Percentiles rank a stretch among this genome's conserved stretches.
Evolutionary conservation across 2,888 invertebrate genomes (phyloP).

Genomic region (Myopa testacea): DNA sequence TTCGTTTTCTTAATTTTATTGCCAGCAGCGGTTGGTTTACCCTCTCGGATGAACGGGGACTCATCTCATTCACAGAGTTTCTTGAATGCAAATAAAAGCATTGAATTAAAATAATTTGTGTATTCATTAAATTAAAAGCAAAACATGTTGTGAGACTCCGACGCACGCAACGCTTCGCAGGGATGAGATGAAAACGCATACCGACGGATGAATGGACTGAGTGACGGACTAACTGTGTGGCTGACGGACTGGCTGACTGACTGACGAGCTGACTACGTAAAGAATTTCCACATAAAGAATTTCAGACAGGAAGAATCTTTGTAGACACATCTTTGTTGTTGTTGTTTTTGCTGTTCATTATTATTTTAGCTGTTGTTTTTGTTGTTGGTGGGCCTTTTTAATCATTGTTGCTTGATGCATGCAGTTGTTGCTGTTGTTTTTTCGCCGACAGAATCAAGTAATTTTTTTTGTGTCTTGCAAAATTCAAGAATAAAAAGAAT

Average conservation of each 20-base stretch:
- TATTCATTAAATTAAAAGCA: slow-evolving; percentile 24
- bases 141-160: slow-evolving; percentile 30
- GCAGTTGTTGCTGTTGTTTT: not conserved
- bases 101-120: slow-evolving; percentile 14
- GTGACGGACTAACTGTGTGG: not conserved
- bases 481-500: not conserved
- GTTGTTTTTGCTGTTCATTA: slow-evolving; percentile 12
- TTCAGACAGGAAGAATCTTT: slow-evolving; percentile 23
- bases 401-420: not conserved
- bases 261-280: not conserved
- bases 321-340: slow-evolving; percentile 13
- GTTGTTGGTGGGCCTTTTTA: not conserved
- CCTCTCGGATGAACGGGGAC: not conserved
- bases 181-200: not conserved
- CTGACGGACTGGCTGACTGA: not conserved
- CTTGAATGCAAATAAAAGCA: not conserved
- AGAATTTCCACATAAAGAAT: slow-evolving; percentile 1
- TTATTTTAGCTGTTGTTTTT: not conserved
- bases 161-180: slow-evolving; percentile 20
- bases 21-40: not conserved
- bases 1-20: not conserved
- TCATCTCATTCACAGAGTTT: not conserved
- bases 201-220: not conserved
- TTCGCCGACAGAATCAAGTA: not conserved
- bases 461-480: not conserved